Evolutionary conservation across 2,113 vertebrate species (phyloP).

Genomic region (Helogale parvula): DNA sequence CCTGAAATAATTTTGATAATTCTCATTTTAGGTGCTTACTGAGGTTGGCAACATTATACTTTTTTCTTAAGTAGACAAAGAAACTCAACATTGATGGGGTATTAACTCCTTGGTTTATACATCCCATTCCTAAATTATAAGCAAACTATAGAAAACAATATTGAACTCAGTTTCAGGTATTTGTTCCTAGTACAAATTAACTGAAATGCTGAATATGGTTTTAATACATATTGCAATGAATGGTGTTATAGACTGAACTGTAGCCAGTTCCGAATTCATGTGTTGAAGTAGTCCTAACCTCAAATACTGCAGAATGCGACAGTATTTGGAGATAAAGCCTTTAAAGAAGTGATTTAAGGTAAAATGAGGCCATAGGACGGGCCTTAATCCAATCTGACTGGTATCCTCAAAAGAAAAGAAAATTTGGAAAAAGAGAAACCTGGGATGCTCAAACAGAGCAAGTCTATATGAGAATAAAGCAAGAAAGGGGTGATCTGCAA

Average conservation of each 20-base stretch:
- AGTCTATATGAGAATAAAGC: neutral
- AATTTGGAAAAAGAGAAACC: neutral
- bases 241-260: neutral
- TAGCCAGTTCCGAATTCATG: neutral
- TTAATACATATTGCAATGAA: conserved; percentile 1
- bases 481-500: neutral
- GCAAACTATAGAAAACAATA: conserved; percentile 1
- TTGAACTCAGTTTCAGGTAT: neutral
- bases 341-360: neutral
- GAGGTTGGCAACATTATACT: neutral
- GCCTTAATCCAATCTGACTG: neutral
- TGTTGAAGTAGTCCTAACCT: neutral
- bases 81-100: neutral
- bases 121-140: neutral
- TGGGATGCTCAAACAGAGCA: neutral
- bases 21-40: neutral
- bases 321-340: neutral
- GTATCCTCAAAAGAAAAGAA: neutral
- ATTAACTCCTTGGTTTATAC: neutral
- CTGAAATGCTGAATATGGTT: conserved; percentile 13
- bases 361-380: neutral
- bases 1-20: conserved; percentile 13
- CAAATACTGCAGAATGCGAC: neutral
- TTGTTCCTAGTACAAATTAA: neutral
- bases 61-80: neutral